Conservation (phyloP, 2,797 vertebrate genomes). For the Strix occidentalis region DNA sequence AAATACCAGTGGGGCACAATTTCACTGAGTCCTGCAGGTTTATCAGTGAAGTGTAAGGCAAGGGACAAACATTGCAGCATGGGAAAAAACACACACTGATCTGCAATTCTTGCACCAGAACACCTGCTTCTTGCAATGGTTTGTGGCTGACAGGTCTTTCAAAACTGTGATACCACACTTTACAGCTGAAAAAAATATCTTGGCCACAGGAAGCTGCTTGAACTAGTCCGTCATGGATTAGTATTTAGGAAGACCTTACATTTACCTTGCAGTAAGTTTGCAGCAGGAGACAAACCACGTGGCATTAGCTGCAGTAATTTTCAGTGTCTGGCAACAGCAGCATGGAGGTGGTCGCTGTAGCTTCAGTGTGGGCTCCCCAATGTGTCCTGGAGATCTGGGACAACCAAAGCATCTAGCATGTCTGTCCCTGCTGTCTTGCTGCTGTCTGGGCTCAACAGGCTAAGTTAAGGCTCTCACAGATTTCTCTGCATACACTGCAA, state of each 20-base stretch:
- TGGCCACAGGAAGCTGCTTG: not conserved
- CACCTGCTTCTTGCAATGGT: not conserved
- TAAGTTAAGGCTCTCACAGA: not conserved
- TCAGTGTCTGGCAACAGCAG: not conserved
- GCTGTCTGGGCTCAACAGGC: not conserved
- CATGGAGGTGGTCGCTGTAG: fast-evolving
- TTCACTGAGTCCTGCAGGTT: not conserved
- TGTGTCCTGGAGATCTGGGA: not conserved
- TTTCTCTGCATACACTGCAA: not conserved
- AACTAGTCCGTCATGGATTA: not conserved
- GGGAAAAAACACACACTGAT: not conserved
- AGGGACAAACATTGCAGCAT: not conserved
- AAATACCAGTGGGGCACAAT: not conserved
- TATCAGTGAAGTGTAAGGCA: not conserved
- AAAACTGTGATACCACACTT: not conserved
- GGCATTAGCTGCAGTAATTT: not conserved
- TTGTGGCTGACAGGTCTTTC: not conserved
- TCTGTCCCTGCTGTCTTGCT: not conserved
- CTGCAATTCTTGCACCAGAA: not conserved
- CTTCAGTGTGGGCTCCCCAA: not conserved
- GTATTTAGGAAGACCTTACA: not conserved
- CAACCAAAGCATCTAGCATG: not conserved
- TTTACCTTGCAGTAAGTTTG: not conserved
- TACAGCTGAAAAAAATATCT: not conserved
- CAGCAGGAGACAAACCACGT: not conserved